These are phyloP conservation scores for Perdita meconis DNA, from an alignment of 2,888 invertebrate genomes.

Conservation along the genomic window DNA sequence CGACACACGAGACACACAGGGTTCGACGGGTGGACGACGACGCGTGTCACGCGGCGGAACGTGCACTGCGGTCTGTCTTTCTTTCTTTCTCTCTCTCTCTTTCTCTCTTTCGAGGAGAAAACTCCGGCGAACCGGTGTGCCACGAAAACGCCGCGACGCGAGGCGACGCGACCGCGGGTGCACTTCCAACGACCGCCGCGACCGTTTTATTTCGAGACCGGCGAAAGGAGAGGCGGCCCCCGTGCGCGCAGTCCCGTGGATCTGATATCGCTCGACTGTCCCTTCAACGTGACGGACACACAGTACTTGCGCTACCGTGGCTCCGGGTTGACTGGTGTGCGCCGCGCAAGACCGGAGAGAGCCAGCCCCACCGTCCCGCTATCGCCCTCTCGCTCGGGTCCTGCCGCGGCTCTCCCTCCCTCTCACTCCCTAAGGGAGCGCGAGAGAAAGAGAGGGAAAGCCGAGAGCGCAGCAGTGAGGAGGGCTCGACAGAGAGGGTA, in stretches of 20 bases:
- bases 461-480: conserved; percentile 49
- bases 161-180: conserved; percentile 13
- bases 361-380: conserved; percentile 83
- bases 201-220: conserved; percentile 33
- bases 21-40: too few relatives aligned
- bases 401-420: conserved; percentile 73
- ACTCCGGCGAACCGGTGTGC: conserved; percentile 22
- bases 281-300: conserved; percentile 68
- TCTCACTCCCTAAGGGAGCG: conserved; percentile 49
- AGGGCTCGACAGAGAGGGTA: conserved; percentile 54
- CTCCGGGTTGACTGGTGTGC: conserved; percentile 83
- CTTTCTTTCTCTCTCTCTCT: too few relatives aligned
- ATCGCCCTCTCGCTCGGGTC: conserved; percentile 75
- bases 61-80: too few relatives aligned
- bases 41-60: too few relatives aligned
- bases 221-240: conserved; percentile 52
- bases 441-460: conserved; percentile 42
- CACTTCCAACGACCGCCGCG: conserved; percentile 31
- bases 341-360: conserved; percentile 83
- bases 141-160: conserved; percentile 36
- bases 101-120: too few relatives aligned
- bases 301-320: conserved; percentile 82
- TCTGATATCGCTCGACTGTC: conserved; percentile 57
- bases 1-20: too few relatives aligned
- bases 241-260: conserved; percentile 57